phyloP scores from a whole-genome alignment of 2,888 invertebrate species.

The Ypsolopha sequella region DNA sequence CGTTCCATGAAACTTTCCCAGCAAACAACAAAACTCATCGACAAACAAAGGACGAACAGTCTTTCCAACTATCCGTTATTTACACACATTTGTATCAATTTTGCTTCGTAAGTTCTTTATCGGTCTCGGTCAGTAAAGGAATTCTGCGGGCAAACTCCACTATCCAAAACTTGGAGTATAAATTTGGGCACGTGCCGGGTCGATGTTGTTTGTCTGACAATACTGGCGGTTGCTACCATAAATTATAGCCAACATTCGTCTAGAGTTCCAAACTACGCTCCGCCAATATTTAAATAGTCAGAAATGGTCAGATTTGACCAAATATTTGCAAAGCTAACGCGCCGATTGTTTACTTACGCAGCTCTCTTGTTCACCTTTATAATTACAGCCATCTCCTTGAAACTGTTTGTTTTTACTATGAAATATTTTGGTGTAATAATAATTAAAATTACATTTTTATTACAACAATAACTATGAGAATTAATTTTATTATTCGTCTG shows the following conservation, averaged over 20 bases:
- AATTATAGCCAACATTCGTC: constrained; percentile 51
- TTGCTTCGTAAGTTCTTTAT: constrained; percentile 36
- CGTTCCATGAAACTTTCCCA: neutral
- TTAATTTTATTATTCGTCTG: too few relatives aligned
- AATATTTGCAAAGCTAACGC: neutral
- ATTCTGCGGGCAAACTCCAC: constrained; percentile 31
- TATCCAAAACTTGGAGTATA: constrained; percentile 50
- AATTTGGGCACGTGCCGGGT: constrained; percentile 37
- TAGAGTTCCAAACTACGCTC: constrained; percentile 35
- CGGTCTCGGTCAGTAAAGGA: constrained; percentile 25
- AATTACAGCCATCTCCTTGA: too few relatives aligned
- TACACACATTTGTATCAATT: constrained; percentile 39
- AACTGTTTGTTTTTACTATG: too few relatives aligned
- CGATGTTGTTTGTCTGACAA: constrained; percentile 47
- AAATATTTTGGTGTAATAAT: too few relatives aligned
- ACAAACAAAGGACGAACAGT: constrained; percentile 8
- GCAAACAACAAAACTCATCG: constrained; percentile 2
- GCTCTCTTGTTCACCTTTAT: too few relatives aligned
- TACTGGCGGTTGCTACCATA: constrained; percentile 47
- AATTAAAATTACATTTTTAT: too few relatives aligned
- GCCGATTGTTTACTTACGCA: too few relatives aligned
- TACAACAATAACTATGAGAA: too few relatives aligned
- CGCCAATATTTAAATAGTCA: constrained; percentile 40
- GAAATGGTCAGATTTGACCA: constrained; percentile 14
- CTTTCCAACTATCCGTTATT: constrained; percentile 19